Conservation (phyloP, 2,797 vertebrate genomes). For the Avahi laniger region DNA sequence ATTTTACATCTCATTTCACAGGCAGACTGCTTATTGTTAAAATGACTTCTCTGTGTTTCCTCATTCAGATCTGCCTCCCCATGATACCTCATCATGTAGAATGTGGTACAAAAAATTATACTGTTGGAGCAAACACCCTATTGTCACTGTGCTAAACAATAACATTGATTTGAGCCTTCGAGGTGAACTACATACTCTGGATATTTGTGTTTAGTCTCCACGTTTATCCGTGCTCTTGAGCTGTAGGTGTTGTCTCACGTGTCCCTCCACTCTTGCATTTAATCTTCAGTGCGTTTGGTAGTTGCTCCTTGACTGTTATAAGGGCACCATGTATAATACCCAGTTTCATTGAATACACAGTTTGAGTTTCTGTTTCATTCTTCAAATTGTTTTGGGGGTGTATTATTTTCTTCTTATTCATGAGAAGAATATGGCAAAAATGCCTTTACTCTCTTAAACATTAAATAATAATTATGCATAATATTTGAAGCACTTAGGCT, state of each 20-base stretch:
- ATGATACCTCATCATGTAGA: background rate
- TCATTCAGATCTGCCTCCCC: background rate
- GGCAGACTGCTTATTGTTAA: background rate
- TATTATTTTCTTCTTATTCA: background rate
- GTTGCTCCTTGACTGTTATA: background rate
- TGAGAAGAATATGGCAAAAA: background rate
- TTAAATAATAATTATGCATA: background rate
- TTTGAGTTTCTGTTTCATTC: background rate
- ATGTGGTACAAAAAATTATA: background rate
- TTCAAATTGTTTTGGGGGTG: background rate
- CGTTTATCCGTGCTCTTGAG: no score
- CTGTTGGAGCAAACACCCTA: background rate
- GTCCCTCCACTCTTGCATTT: background rate
- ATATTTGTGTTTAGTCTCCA: background rate
- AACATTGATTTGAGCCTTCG: background rate
- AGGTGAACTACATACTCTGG: background rate
- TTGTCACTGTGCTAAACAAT: background rate
- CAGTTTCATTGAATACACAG: background rate
- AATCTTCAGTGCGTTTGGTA: background rate
- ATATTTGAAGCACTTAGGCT: background rate
- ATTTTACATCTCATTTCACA: background rate
- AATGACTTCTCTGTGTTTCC: background rate
- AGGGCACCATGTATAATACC: background rate
- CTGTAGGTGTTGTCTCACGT: background rate
- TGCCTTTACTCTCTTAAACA: background rate